Conservation (phyloP, 2,113 vertebrate genomes). For the Epinephelus moara region DNA sequence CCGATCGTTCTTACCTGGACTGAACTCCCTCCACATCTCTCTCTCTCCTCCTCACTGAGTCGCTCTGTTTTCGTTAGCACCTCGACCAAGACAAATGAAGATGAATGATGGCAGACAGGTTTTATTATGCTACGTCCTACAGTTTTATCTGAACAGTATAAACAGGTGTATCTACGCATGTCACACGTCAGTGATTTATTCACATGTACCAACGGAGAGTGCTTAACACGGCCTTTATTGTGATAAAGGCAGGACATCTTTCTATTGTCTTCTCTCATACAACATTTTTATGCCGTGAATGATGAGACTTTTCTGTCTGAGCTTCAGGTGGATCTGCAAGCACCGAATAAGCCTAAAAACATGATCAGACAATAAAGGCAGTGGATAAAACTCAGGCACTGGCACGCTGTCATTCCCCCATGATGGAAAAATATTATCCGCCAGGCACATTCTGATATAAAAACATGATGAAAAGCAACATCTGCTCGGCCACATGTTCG, state of each 20-base stretch:
- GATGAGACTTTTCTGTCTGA: not conserved
- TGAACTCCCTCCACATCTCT: slow-evolving; percentile 16
- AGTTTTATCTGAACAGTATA: slow-evolving; percentile 41
- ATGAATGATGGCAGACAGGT: slow-evolving; percentile 48
- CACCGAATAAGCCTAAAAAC: slow-evolving; percentile 7
- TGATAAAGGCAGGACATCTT: not conserved
- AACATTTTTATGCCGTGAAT: not conserved
- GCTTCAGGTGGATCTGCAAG: not conserved
- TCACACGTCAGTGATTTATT: slow-evolving; percentile 36
- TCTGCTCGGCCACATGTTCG: slow-evolving; percentile 14
- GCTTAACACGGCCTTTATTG: not conserved
- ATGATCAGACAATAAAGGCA: not conserved
- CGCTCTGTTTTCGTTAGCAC: slow-evolving; percentile 45
- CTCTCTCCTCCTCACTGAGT: slow-evolving; percentile 18
- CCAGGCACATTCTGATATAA: not conserved
- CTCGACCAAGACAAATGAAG: slow-evolving; percentile 62
- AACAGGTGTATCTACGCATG: slow-evolving; percentile 29
- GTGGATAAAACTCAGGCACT: not conserved
- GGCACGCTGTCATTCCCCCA: not conserved
- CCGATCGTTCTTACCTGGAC: slow-evolving; percentile 37
- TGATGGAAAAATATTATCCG: not conserved
- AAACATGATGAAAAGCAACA: slow-evolving; percentile 23
- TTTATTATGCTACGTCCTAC: slow-evolving; percentile 42
- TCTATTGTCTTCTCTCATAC: not conserved
- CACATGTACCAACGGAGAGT: not conserved